These are phyloP conservation scores for Ascaphus truei DNA, from an alignment of 2,113 vertebrate genomes.

Conservation along the genomic window DNA sequence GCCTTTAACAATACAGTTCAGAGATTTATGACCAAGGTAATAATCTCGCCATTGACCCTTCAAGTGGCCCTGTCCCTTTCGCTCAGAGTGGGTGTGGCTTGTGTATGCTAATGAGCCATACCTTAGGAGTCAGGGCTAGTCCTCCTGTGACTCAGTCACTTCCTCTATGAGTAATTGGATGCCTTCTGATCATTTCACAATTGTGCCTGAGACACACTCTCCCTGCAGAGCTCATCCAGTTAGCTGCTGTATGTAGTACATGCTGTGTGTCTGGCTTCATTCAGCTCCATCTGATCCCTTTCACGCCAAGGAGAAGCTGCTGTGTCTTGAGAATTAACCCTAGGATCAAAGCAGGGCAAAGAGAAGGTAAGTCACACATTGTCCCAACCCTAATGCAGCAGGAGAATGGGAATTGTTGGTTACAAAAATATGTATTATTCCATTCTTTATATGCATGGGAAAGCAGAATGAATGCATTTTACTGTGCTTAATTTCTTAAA, in stretches of 20 bases:
- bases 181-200: too few species aligned
- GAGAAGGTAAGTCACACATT: neutral
- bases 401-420: neutral
- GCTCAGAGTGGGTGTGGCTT: neutral
- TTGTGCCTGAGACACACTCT: too few species aligned
- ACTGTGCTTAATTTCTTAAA: too few species aligned
- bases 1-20: too few species aligned
- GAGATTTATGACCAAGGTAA: neutral
- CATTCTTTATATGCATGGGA: neutral
- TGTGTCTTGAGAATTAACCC: neutral
- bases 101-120: conserved; percentile 14
- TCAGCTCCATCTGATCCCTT: neutral
- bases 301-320: neutral
- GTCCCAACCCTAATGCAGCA: neutral
- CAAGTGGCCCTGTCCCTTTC: neutral
- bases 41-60: neutral
- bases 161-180: conserved; percentile 18
- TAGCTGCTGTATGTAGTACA: too few species aligned
- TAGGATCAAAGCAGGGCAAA: neutral
- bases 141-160: conserved; percentile 19
- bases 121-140: conserved; percentile 29
- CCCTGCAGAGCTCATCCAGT: too few species aligned
- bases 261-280: too few species aligned
- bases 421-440: neutral
- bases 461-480: too few species aligned